These are phyloP conservation scores for Amphipyra tragopoginis DNA, from an alignment of 2,888 invertebrate genomes.

Conservation along the genomic window DNA sequence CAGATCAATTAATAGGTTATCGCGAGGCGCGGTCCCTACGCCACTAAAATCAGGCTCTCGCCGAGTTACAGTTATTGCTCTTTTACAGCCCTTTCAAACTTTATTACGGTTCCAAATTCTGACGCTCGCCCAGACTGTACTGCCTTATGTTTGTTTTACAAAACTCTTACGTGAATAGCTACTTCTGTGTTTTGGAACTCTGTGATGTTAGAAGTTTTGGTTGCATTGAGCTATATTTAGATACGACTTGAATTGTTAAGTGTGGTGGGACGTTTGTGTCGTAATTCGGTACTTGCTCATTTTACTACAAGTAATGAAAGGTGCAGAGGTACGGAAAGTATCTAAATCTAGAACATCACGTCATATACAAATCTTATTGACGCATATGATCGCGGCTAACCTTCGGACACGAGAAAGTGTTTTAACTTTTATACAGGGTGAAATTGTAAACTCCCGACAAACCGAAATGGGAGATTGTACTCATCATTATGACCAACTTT, in stretches of 20 bases:
- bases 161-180: conserved; percentile 69
- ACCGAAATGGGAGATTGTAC: too few species aligned
- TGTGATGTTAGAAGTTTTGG: conserved; percentile 52
- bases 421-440: too few species aligned
- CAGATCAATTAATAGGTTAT: conserved; percentile 87
- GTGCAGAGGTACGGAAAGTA: background rate
- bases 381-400: too few species aligned
- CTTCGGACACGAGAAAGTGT: too few species aligned
- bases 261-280: conserved; percentile 25
- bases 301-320: too few species aligned
- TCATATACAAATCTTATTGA: too few species aligned
- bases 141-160: conserved; percentile 82
- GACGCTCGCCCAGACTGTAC: conserved; percentile 69
- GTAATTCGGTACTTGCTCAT: conserved; percentile 21
- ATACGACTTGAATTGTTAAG: conserved; percentile 21
- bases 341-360: background rate
- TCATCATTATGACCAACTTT: too few species aligned
- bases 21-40: conserved; percentile 77
- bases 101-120: conserved; percentile 88
- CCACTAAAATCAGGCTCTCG: conserved; percentile 87
- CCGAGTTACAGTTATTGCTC: conserved; percentile 88
- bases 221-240: conserved; percentile 43
- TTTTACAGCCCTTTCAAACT: conserved; percentile 90
- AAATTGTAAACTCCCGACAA: too few species aligned
- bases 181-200: conserved; percentile 54